phyloP scores from a whole-genome alignment of 2,113 vertebrate species.

The Phoenicopterus ruber region DNA sequence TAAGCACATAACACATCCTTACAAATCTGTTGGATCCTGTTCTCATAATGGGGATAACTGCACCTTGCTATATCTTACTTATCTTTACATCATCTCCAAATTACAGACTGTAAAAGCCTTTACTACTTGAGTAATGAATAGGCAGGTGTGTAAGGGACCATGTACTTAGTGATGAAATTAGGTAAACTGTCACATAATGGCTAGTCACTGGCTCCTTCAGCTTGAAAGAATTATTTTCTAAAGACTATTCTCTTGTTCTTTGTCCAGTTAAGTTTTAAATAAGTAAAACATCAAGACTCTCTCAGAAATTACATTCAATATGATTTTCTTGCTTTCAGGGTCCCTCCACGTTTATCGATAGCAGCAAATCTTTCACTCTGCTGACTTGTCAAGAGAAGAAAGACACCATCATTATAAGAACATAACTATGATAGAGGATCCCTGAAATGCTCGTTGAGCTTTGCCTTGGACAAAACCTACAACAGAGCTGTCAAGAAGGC shows the following conservation, averaged over 20 bases:
- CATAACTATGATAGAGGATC: not conserved
- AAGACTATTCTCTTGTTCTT: not conserved
- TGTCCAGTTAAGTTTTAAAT: not conserved
- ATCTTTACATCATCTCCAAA: conserved; percentile 2
- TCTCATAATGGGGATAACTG: not conserved
- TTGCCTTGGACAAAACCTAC: not conserved
- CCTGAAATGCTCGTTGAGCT: not conserved
- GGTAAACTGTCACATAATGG: not conserved
- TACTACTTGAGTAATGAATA: not conserved
- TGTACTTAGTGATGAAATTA: not conserved
- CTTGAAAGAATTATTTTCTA: not conserved
- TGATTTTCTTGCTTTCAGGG: not conserved
- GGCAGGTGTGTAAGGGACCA: not conserved
- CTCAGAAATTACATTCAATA: not conserved
- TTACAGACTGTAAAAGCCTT: not conserved
- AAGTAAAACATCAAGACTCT: not conserved
- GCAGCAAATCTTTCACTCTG: not conserved
- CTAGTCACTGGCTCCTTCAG: not conserved
- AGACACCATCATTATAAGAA: not conserved
- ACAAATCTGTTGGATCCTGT: not conserved
- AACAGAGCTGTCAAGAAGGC: not conserved
- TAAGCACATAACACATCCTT: not conserved
- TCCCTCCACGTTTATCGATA: not conserved
- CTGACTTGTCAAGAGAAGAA: not conserved
- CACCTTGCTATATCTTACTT: not conserved